Evolutionary conservation across 2,797 vertebrate genomes (phyloP), one percentile per base, ranked within the genome.

Genomic region (Acridotheres tristis): DNA sequence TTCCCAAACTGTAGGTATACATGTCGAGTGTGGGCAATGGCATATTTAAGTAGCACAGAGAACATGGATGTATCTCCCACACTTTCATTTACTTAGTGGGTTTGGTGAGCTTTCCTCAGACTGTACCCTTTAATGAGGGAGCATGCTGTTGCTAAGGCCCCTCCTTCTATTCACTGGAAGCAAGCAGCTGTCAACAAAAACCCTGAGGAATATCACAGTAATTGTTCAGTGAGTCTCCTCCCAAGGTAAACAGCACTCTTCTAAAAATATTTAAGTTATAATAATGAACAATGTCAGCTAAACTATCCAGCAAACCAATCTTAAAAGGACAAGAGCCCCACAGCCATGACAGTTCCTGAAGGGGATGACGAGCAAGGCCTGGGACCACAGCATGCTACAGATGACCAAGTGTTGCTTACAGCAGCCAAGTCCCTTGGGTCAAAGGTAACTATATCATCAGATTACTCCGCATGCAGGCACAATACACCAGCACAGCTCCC

Each of bases 241-340:
- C 89, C 83, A 95, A 84, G 62, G 51, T 38, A 90, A 96, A 96
- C 62, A 90, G 11, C 40, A 63, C 53, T 75, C 42, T 81, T 93
- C 45, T 3, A 54, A 88, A 88, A 92, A 84, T 42, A 73, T 42
- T 48, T 34, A 29, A 75, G 30, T 53, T 55, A 34, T 40, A 78
- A 79, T 42, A 69, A 84, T 63, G 55, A 85, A 59, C 5, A 9
- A 20, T 21, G 18, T n/a, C 58, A 81, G 42, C n/a, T 84, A 51
- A 94, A 74, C 43, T 13, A 40, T 21, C 26, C 58, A 74, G 29
- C 57, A 77, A 88, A 85, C 48, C 20, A 58, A 3, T 53, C 47
- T n/a, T 36, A 71, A 11, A 67, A 61, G 25, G 32, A 59, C 43
- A 75, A 85, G 76, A 88, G 69, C 63, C 22, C 17, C 47, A 50